These are phyloP conservation scores for Drosophila sordidula DNA, from an alignment of 2,888 invertebrate species.

Conservation along the genomic window DNA sequence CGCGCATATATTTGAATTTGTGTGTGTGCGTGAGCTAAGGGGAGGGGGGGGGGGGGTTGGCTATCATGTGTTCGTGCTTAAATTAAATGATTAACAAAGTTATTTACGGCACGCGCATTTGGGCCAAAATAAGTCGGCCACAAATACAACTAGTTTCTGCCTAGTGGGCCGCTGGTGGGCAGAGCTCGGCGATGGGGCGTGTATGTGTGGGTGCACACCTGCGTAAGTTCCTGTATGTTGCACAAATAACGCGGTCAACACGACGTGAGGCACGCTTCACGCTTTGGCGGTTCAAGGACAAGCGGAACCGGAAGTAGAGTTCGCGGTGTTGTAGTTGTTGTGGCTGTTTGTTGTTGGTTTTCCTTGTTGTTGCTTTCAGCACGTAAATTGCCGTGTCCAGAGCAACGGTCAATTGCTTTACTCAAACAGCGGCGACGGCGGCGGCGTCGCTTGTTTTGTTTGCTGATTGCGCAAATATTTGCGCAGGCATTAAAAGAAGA, in stretches of 20 bases:
- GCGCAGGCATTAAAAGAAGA: slow-evolving; percentile 77
- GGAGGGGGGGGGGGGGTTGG: too few relatives aligned
- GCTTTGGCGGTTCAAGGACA: slow-evolving; percentile 57
- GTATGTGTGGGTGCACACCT: slow-evolving; percentile 18
- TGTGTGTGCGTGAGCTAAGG: slow-evolving; percentile 1
- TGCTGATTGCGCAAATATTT: slow-evolving; percentile 82
- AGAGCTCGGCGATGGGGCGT: background rate
- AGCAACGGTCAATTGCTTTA: slow-evolving; percentile 76
- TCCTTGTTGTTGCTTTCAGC: slow-evolving; percentile 29
- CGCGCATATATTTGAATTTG: slow-evolving; percentile 28
- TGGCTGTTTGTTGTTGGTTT: slow-evolving; percentile 15
- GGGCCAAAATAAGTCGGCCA: slow-evolving; percentile 32
- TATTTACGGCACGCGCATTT: slow-evolving; percentile 62
- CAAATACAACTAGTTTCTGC: slow-evolving; percentile 19
- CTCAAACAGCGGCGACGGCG: slow-evolving; percentile 65
- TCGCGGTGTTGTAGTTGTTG: slow-evolving; percentile 53
- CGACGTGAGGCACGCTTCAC: slow-evolving; percentile 16
- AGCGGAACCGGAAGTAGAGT: slow-evolving; percentile 61
- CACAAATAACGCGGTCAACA: slow-evolving; percentile 41
- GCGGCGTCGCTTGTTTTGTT: slow-evolving; percentile 68
- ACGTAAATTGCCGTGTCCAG: slow-evolving; percentile 59
- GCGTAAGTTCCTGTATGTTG: slow-evolving; percentile 31
- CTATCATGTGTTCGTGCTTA: slow-evolving; percentile 62
- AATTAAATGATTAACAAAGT: slow-evolving; percentile 81
- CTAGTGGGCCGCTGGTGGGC: background rate